Conservation (phyloP, 1,140 invertebrate genomes). For the Octopus sinensis region DNA sequence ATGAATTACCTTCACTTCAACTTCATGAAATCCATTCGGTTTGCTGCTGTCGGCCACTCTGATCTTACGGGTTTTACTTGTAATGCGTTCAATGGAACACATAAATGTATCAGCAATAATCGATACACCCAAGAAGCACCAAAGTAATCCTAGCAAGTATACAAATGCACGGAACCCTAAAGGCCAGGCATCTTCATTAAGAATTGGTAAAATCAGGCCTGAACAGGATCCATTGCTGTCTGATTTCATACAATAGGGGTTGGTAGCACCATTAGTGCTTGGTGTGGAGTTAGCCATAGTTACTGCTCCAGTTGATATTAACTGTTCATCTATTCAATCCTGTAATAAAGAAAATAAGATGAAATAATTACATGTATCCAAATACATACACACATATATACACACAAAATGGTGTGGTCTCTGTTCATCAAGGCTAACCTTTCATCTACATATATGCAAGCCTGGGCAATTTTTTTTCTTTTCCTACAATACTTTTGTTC, state of each 20-base stretch:
- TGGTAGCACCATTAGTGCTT: not conserved
- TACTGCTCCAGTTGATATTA: too few species aligned
- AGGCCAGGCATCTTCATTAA: constrained; percentile 63
- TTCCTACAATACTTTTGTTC: too few species aligned
- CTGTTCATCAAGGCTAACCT: too few species aligned
- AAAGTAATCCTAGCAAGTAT: constrained; percentile 64
- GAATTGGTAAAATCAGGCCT: constrained; percentile 62
- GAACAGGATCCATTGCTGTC: not conserved
- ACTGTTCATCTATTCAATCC: too few species aligned
- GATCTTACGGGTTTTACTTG: constrained; percentile 65
- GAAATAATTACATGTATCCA: too few species aligned
- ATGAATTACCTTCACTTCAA: constrained; percentile 61
- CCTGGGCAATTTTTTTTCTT: too few species aligned
- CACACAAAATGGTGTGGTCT: too few species aligned
- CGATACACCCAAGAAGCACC: constrained; percentile 62
- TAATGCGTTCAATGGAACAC: constrained; percentile 69
- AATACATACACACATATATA: too few species aligned
- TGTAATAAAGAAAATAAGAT: too few species aligned
- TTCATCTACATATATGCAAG: too few species aligned
- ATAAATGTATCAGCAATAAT: constrained; percentile 68
- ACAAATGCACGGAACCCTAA: constrained; percentile 56
- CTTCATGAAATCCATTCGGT: constrained; percentile 33
- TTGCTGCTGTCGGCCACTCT: constrained; percentile 46
- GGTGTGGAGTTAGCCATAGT: too few species aligned
- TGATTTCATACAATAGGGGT: not conserved